These are phyloP conservation scores for Nesidiocoris tenuis DNA, from an alignment of 2,888 invertebrate species.

Conservation along the genomic window DNA sequence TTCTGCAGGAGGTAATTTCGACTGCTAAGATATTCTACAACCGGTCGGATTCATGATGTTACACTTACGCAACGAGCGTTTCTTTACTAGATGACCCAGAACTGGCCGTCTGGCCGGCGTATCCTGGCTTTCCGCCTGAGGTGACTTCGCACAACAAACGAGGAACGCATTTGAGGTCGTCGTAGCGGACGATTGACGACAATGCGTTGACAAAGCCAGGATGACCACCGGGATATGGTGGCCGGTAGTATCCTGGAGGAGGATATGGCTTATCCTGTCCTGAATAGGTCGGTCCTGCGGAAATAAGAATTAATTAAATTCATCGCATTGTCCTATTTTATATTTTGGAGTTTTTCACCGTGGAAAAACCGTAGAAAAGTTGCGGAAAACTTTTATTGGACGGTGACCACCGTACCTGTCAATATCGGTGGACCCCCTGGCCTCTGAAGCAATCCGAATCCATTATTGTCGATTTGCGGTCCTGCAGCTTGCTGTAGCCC, in stretches of 20 bases:
- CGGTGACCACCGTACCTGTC: no score
- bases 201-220: slow-evolving; percentile 58
- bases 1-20: no score
- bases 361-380: no score
- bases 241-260: slow-evolving; percentile 6
- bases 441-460: slow-evolving; percentile 32
- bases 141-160: slow-evolving; percentile 77
- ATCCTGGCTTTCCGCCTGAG: slow-evolving; percentile 58
- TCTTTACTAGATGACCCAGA: slow-evolving; percentile 53
- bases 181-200: slow-evolving; percentile 66
- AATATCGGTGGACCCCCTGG: slow-evolving; percentile 20
- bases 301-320: not conserved
- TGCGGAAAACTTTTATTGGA: no score
- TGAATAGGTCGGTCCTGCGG: slow-evolving; percentile 13
- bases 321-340: no score
- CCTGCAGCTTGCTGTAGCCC: slow-evolving; percentile 29
- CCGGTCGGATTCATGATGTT: no score
- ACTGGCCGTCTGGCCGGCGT: slow-evolving; percentile 46
- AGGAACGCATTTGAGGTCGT: slow-evolving; percentile 77
- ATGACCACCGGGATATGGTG: slow-evolving; percentile 35
- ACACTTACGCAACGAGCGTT: slow-evolving; percentile 63
- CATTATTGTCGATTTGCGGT: slow-evolving; percentile 7
- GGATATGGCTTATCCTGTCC: slow-evolving; percentile 33
- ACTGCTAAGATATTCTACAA: no score
- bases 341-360: no score